A percentile compares a stretch with the other conserved stretches of the same genome.
Evolutionary conservation across 2,113 vertebrate species (phyloP).

Genomic region (Coreoperca whiteheadi): DNA sequence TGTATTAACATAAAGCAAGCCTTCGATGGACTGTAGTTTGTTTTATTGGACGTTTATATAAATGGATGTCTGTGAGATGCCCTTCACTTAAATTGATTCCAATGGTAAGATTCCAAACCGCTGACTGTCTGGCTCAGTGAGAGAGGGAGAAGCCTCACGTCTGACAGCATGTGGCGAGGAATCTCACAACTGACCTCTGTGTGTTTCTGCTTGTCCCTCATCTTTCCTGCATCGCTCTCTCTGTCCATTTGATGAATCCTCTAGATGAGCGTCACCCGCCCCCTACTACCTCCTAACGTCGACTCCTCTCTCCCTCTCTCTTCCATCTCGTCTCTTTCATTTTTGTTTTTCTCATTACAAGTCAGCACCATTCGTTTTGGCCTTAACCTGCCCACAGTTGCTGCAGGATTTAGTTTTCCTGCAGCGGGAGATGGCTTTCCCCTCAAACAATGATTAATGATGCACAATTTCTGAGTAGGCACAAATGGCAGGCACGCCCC

Average conservation of each 20-base stretch:
- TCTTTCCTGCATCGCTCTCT: conserved; percentile 11
- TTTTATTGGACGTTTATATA: background rate
- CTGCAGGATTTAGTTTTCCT: background rate
- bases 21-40: background rate
- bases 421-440: background rate
- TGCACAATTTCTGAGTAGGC: conserved; percentile 36
- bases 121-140: background rate
- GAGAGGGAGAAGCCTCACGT: background rate
- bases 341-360: conserved; percentile 16
- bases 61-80: background rate
- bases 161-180: conserved; percentile 9
- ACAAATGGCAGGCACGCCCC: conserved; percentile 22
- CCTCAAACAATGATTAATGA: conserved; percentile 53
- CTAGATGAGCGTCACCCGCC: conserved; percentile 11
- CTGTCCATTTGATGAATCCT: conserved; percentile 40
- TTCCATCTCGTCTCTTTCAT: conserved; percentile 20
- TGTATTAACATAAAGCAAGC: background rate
- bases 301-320: conserved; percentile 13
- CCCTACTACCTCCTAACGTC: background rate
- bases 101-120: conserved; percentile 10
- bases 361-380: conserved; percentile 20
- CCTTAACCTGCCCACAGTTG: conserved; percentile 19
- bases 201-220: conserved; percentile 39
- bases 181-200: conserved; percentile 26
- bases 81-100: background rate